phyloP scores from a whole-genome alignment of 2,113 vertebrate species.

The Marmota flaviventris region DNA sequence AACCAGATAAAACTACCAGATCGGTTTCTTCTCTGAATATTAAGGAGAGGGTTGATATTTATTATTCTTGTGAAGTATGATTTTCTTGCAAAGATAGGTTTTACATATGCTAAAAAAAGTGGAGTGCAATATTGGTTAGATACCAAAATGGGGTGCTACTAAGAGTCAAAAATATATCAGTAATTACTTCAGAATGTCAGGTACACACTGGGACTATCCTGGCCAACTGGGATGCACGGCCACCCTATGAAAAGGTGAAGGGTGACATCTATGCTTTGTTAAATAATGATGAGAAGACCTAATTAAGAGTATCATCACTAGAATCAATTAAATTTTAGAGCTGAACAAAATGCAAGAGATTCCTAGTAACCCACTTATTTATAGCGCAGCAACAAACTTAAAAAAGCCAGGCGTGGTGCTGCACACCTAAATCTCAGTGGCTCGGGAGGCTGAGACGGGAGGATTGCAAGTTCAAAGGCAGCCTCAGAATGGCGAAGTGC shows the following conservation, averaged over 20 bases:
- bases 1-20: background rate
- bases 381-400: background rate
- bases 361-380: background rate
- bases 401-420: background rate
- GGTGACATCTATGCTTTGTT: background rate
- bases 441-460: too few species aligned
- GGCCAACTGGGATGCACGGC: background rate
- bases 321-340: background rate
- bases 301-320: background rate
- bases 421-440: too few species aligned
- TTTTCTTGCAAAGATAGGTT: slow-evolving; percentile 5
- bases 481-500: too few species aligned
- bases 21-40: background rate
- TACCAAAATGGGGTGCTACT: background rate
- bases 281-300: background rate
- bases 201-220: rapidly evolving
- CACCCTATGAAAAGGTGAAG: background rate
- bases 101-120: background rate
- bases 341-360: background rate
- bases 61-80: slow-evolving; percentile 10
- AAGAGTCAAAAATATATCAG: background rate
- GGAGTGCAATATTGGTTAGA: background rate
- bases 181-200: background rate
- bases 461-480: too few species aligned
- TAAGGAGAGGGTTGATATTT: background rate